These are phyloP conservation scores for Odontamblyopus rebecca DNA, from an alignment of 2,797 vertebrate genomes.

Conservation along the genomic window DNA sequence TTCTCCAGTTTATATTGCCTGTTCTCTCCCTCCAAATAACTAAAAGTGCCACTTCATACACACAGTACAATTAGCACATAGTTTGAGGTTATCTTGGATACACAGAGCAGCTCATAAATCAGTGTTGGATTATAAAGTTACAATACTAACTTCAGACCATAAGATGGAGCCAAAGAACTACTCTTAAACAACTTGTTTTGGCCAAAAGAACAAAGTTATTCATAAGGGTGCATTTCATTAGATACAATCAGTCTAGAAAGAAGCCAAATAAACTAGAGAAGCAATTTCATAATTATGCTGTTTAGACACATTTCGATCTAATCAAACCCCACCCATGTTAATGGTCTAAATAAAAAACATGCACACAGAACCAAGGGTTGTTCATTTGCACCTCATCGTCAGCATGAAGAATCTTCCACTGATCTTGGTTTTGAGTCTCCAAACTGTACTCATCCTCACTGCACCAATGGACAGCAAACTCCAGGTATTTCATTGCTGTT, in stretches of 20 bases:
- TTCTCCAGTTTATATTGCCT: no score
- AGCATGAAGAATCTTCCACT: slow-evolving; percentile 48
- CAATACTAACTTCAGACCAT: neutral
- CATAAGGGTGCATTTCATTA: neutral
- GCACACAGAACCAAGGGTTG: neutral
- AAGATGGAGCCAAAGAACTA: slow-evolving; percentile 15
- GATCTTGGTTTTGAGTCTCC: slow-evolving; percentile 47
- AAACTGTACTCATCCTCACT: slow-evolving; percentile 40
- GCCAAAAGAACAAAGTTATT: neutral
- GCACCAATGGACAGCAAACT: neutral
- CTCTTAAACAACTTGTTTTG: neutral
- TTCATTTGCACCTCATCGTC: slow-evolving; percentile 22
- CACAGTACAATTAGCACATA: no score
- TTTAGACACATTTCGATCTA: neutral
- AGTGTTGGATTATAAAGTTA: neutral
- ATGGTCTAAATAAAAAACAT: slow-evolving; percentile 23
- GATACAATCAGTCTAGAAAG: neutral
- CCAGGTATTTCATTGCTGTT: slow-evolving; percentile 7
- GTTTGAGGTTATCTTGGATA: no score
- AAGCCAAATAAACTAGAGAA: neutral
- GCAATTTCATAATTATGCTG: neutral
- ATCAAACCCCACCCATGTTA: slow-evolving; percentile 2
- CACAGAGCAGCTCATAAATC: neutral
- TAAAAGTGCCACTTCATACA: no score
- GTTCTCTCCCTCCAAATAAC: no score